phyloP scores from a whole-genome alignment of 2,113 vertebrate species.

The Chionomys nivalis region DNA sequence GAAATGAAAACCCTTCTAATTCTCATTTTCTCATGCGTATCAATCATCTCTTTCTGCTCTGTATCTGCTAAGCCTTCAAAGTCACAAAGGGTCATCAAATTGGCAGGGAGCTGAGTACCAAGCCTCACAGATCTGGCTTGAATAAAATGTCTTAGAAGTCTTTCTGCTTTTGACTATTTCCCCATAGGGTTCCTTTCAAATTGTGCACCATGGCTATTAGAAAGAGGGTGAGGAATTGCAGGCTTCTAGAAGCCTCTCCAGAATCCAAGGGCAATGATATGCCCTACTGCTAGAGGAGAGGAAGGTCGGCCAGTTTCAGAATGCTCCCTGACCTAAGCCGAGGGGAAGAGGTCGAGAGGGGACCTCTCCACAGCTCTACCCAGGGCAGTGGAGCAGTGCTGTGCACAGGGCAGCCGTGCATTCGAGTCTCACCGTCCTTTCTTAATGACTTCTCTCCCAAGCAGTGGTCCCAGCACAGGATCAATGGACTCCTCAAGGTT shows the following conservation, averaged over 20 bases:
- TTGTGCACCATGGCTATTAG: not conserved
- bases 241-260: not conserved
- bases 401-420: too few relatives aligned
- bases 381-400: accelerated
- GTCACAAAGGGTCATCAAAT: not conserved
- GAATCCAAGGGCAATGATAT: not conserved
- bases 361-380: not conserved
- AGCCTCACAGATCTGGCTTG: not conserved
- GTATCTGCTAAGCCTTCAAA: not conserved
- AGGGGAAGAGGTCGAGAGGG: not conserved
- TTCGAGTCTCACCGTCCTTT: slow-evolving; percentile 91
- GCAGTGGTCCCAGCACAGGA: slow-evolving; percentile 93
- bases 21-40: not conserved
- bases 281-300: not conserved
- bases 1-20: not conserved
- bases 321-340: accelerated
- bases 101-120: not conserved
- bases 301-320: not conserved
- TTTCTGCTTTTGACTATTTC: not conserved
- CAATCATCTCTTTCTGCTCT: not conserved
- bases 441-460: slow-evolving; percentile 95
- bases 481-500: slow-evolving; percentile 94
- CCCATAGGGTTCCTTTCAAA: not conserved
- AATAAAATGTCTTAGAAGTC: not conserved
- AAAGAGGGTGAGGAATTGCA: not conserved